Conservation (phyloP, 1,140 invertebrate genomes). For the Stegodyphus dumicola region DNA sequence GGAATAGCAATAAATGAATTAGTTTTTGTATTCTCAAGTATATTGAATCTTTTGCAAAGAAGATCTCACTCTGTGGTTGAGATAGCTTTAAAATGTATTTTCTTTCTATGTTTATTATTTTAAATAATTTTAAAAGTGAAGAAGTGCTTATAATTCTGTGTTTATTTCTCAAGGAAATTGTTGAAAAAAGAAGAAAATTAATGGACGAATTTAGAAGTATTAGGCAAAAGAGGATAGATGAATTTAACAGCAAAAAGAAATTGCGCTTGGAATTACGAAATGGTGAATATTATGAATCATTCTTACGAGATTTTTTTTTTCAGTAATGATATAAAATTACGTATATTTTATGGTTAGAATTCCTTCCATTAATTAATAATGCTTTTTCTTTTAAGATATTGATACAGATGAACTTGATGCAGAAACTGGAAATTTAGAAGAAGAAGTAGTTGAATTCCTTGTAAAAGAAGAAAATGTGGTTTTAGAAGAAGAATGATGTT, state of each 20-base stretch:
- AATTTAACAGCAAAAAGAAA: conserved; percentile 82
- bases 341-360: conserved; percentile 13
- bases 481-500: conserved; percentile 51
- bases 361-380: too few relatives aligned
- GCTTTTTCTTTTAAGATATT: conserved; percentile 76
- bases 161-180: conserved; percentile 77
- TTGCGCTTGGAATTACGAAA: conserved; percentile 85
- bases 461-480: conserved; percentile 86
- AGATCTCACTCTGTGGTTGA: too few relatives aligned
- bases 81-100: too few relatives aligned
- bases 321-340: background rate
- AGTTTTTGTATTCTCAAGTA: too few relatives aligned
- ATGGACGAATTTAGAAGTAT: conserved; percentile 87
- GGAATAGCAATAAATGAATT: too few relatives aligned
- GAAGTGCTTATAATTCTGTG: too few relatives aligned
- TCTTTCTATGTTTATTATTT: too few relatives aligned
- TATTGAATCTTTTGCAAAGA: too few relatives aligned
- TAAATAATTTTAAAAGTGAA: too few relatives aligned
- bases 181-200: conserved; percentile 90
- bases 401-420: conserved; percentile 91
- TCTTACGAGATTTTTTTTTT: background rate
- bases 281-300: conserved; percentile 76
- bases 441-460: conserved; percentile 97
- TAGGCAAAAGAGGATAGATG: conserved; percentile 78
- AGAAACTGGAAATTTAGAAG: conserved; percentile 88